Conservation (phyloP, 2,888 invertebrate genomes). For the Caenorhabditis uteleia region DNA sequence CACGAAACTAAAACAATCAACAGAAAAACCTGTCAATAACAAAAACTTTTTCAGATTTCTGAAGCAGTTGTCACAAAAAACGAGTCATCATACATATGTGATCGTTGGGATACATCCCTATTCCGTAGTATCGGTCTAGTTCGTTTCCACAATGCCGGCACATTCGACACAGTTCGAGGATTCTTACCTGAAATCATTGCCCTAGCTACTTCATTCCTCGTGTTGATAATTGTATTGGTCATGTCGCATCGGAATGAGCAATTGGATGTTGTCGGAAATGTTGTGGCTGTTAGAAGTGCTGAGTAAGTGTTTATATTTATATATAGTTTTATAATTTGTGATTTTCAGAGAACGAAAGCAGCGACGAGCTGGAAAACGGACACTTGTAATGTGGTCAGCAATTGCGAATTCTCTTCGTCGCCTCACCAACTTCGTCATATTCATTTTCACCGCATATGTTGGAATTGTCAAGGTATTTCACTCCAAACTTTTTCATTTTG, state of each 20-base stretch:
- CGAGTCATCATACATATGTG: conserved; percentile 31
- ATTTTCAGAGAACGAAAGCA: conserved; percentile 12
- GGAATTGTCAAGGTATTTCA: conserved; percentile 55
- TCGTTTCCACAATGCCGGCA: conserved; percentile 46
- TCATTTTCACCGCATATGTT: conserved; percentile 54
- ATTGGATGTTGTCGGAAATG: conserved; percentile 26
- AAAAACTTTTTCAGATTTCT: conserved; percentile 9
- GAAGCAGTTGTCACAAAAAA: conserved; percentile 26
- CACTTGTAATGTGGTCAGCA: conserved; percentile 21
- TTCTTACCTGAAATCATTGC: conserved; percentile 58
- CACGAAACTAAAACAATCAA: too few relatives aligned
- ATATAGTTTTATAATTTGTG: background rate
- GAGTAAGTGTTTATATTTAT: background rate
- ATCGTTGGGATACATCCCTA: conserved; percentile 23
- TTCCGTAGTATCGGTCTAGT: conserved; percentile 33
- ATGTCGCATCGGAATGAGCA: conserved; percentile 39
- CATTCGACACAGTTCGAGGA: conserved; percentile 42
- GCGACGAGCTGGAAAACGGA: conserved; percentile 13
- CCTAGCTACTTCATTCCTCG: conserved; percentile 41
- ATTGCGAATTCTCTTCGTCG: conserved; percentile 50
- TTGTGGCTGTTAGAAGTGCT: conserved; percentile 15
- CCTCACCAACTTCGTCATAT: conserved; percentile 57
- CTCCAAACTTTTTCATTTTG: background rate
- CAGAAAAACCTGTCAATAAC: too few relatives aligned
- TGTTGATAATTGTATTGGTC: conserved; percentile 46